Evolutionary conservation across 1,140 invertebrate genomes (phyloP), one percentile per base, ranked within the genome.

Genomic region (Thaumetopoea pityocampa): DNA sequence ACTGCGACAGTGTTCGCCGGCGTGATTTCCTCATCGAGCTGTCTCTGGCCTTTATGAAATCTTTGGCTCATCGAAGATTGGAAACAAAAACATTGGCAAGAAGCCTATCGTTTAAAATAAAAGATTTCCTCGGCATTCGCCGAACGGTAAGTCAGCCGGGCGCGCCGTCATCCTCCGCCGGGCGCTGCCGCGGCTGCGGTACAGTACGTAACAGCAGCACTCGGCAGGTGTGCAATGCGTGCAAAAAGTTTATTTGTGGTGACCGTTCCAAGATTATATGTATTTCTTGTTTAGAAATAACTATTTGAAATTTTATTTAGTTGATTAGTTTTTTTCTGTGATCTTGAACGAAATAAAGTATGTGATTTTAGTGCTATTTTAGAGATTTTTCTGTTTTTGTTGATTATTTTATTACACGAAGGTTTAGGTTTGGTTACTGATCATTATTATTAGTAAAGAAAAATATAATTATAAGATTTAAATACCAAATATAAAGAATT

Each of bases 141-240:
- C 5, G 34, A 3, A 0, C 8, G 17, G 30, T 40, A 40, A 40
- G 1, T 4, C 23, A 18, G 23, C 16, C 17, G 27, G 4, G 15
- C 1, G 18, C 45, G 11, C 7, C 10, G 16, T 40, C 30, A 16
- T 22, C 23, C 23, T 8, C 15, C 17, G 38, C 32, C 2, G 9
- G 19, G 10, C 38, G 38, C 10, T 41, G 38, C 27, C 28, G 35
- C 10, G 32, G 29, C 32, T 48, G 45, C 23, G 36, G 45, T 20
- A 48, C 36, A 48, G 30, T 30, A 7, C 36, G 36, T n/a, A 40
- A 23, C 29, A 48, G 29, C 40, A 48, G 16, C 30, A 48, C 45
- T 9, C 6, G 42, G 29, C 40, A 48, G 17, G 16, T 15, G 45
- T 41, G 45, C 30, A 41, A 10, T 18, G n/a, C 9, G 15, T 48